Evolutionary conservation across 2,113 vertebrate species (phyloP), one percentile per base, ranked within the genome.

Genomic region (Camelus dromedarius): DNA sequence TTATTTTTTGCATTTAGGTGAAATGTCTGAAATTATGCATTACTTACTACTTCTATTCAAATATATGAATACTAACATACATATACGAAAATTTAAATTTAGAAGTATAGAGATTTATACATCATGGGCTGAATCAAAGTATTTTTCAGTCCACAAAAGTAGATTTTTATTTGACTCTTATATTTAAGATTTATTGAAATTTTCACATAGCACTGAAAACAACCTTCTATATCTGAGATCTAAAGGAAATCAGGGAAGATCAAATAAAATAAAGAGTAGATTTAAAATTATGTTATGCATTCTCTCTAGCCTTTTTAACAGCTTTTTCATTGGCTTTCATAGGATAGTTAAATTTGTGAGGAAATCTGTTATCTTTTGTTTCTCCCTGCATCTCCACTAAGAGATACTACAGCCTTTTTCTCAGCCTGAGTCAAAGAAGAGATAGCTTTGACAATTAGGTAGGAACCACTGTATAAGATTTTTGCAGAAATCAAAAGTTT

Each of bases 81-180:
- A 80, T 58, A 81, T 22, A 35, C 54, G 35, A 82, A 76, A 92
- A 91, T 92, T 87, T 90, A 84, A 81, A 88, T 90, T 94, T 95
- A 96, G 56, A 87, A 97, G 28, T 73, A 67, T n/a, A 95, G 56
- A 85, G 35, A 88, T 56, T 64, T 69, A 89, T 89, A 54, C 22
- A 67, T 50, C 38, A 73, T 58, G 5, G 24, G 8, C 24, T 42
- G 15, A 93, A 89, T 11, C 73, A 20, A 89, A 97, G 89, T 58
- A 58, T 46, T 35, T 67, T 92, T 79, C 82, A 58, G 56, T 86
- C 28, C 28, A 48, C 19, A 87, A 91, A 92, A 93, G 64, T 83
- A 93, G 56, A 93, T 91, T 97, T 96, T 80, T 16, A 76, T 91
- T 64, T 75, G 76, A 85, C 26, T 95, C 50, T 67, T 70, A 70